Conservation (phyloP, 2,113 vertebrate species). For the Gymnocephalus cernua region DNA sequence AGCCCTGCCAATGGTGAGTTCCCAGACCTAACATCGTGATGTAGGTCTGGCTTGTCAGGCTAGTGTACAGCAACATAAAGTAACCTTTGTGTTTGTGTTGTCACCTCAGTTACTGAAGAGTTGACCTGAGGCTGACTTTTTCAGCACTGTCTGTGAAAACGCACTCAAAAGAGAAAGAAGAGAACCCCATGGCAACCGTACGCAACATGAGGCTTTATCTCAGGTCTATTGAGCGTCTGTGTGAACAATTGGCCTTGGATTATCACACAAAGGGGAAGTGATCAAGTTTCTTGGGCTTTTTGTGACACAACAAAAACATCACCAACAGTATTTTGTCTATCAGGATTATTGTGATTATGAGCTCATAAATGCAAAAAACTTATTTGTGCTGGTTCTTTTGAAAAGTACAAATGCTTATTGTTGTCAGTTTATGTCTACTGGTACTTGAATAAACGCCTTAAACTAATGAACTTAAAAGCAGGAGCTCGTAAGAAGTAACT, state of each 20-base stretch:
- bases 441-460: not conserved
- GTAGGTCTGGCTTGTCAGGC: no score
- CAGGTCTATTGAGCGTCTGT: not conserved
- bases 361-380: not conserved
- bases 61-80: conserved; percentile 1
- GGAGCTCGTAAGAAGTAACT: not conserved
- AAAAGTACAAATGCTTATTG: not conserved
- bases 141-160: conserved; percentile 15
- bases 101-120: conserved; percentile 22
- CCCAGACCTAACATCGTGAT: no score
- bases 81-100: conserved; percentile 3
- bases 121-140: conserved; percentile 10
- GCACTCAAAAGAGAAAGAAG: conserved; percentile 5
- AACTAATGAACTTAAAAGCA: not conserved
- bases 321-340: not conserved
- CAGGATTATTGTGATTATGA: conserved; percentile 13
- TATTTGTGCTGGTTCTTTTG: not conserved
- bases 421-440: not conserved
- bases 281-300: conserved; percentile 35
- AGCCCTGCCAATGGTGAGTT: no score
- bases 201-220: not conserved
- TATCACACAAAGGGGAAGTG: conserved; percentile 37
- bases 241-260: conserved; percentile 19
- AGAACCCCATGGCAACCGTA: not conserved
- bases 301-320: conserved; percentile 18